Base-by-base conservation (phyloP, 2,797 vertebrate genomes). In the Crocidura indochinensis region DNA sequence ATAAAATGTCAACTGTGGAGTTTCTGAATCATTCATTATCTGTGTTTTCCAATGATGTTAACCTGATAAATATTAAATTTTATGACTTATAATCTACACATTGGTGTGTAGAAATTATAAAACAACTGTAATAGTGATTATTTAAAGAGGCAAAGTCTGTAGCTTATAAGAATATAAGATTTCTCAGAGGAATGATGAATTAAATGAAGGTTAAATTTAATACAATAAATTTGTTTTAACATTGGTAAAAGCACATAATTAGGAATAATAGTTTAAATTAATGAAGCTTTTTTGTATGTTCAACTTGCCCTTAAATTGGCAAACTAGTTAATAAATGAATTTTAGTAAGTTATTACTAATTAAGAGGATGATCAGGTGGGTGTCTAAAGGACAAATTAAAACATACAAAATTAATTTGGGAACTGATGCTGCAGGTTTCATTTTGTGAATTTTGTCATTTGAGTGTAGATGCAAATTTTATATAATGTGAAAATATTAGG, bases 201-300 rank as follows among this genome's bases (percentile, higher is more conserved):
- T 49, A 74, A 71, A 83, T 38, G 38, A 76, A 89, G 75, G 9
- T 72, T 74, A 87, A 38, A 8, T 76, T 90, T 38, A 83, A 65
- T 31, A 20, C 31, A n/a, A 69, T 89, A 75, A 64, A 19, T 91
- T 83, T 65, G 24, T 90, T 92, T 47, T 64, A 87, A 38, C 10
- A 65, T 80, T 46, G 15, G 15, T 24, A 78, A 60, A 82, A 51
- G 83, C 68, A 92, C 24, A 10, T 38, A 53, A 51, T 60, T 67
- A 72, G 24, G 20, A 90, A 92, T 67, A 46, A 15, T 77, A 60
- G 24, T 10, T 68, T 91, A 91, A 92, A 73, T 74, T 69, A 88
- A 73, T 20, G 62, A 72, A 27, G 47, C 0, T 62, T 82, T 84
- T 10, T 64, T 47, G 87, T 82, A n/a, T 77, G 20, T 72, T 84